phyloP scores from a whole-genome alignment of 1,140 invertebrate genomes.

The Lepidurus apus region DNA sequence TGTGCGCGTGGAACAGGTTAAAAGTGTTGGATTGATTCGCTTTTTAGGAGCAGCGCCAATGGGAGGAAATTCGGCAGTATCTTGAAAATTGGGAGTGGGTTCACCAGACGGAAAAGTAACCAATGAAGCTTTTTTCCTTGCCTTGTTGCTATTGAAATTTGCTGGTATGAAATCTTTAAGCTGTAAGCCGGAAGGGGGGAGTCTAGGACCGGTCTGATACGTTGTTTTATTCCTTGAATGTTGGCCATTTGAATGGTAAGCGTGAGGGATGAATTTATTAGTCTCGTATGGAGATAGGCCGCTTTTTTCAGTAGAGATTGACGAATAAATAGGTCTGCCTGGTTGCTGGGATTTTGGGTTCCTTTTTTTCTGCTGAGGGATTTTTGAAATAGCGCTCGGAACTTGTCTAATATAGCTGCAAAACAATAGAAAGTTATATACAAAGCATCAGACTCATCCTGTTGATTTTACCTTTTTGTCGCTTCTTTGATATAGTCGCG shows the following conservation, averaged over 20 bases:
- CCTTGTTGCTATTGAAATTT: not conserved
- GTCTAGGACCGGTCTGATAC: not conserved
- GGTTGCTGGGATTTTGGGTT: not conserved
- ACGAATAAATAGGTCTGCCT: not conserved
- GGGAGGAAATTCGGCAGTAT: conserved; percentile 24
- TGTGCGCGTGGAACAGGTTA: not conserved
- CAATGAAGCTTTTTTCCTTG: conserved; percentile 18
- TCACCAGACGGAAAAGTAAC: not conserved
- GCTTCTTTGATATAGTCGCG: conserved; percentile 26
- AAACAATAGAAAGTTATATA: not conserved
- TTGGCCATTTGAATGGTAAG: not conserved
- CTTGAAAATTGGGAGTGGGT: not conserved
- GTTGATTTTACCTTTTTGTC: conserved; percentile 19
- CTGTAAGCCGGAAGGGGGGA: not conserved
- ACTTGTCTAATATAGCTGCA: conserved; percentile 8
- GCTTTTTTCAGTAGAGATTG: not conserved
- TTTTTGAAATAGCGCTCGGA: not conserved
- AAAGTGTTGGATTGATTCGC: conserved; percentile 1
- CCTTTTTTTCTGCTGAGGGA: not conserved
- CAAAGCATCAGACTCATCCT: not conserved
- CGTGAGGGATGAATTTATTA: not conserved
- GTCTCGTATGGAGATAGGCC: not conserved
- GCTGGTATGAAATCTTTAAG: not conserved
- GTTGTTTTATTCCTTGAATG: not conserved
- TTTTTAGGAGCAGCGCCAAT: conserved; percentile 10